Base-by-base conservation (phyloP, 2,113 vertebrate species). In the Arvicanthis niloticus region DNA sequence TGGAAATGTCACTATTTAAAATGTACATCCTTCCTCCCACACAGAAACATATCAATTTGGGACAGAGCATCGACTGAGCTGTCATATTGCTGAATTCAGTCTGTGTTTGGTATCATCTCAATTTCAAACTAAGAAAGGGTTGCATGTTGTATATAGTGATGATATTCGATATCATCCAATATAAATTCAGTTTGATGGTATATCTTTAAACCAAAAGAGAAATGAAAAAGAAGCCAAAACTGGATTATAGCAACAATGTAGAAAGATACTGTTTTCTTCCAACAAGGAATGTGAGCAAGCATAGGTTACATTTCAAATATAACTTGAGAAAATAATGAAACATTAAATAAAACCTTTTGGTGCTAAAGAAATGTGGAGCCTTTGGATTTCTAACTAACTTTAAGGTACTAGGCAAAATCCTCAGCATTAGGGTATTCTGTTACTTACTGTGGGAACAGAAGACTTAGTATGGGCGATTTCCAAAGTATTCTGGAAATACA, bases 211-310 rank as follows among this genome's bases (percentile, higher is more conserved):
- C 58, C 29, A 48, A 73, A 78, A 78, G 26, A 67, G 5, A 65
- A 85, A 93, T 21, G 6, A 77, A 51, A 40, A 85, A 72, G 73
- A 77, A 75, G 70, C 13, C 48, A 58, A 80, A 84, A 13, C 9
- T 94, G 37, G 89, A 85, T 92, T 75, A 62, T 17, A 84, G 19
- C 31, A n/a, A 70, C 56, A 75, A 93, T 68, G 51, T 60, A 58
- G 62, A 90, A 97, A 91, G 40, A 86, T 60, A 40, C 89, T 26
- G 77, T 8, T 94, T 95, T 96, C 68, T 75, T 19, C 62, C 82
- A 87, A 92, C 26, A 89, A 11, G 12, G 16, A 80, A 72, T 24
- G 80, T 2, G 7, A 81, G 12, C 37, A 56, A 7, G 0, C 67
- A 42, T 67, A 26, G 70, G n/a, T 70, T 80, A 96, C 1, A 92